These are phyloP conservation scores for Proteles cristata DNA, from an alignment of 2,113 vertebrate species.

Conservation along the genomic window DNA sequence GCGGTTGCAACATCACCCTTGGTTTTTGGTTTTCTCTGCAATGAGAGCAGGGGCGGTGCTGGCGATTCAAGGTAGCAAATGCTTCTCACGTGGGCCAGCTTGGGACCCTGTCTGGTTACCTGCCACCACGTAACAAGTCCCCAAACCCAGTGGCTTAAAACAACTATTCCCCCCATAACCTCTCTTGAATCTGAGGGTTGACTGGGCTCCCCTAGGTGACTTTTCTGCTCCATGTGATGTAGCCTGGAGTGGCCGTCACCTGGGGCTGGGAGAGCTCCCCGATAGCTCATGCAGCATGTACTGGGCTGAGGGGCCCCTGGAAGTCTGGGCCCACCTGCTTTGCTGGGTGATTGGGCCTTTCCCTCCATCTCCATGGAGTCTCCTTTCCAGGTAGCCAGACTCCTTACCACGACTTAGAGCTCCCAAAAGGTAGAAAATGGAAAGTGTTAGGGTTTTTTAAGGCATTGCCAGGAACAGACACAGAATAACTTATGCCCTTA, in stretches of 20 bases:
- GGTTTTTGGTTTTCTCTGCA: neutral
- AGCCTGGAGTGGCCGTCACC: neutral
- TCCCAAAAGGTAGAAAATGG: neutral
- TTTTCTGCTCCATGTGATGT: neutral
- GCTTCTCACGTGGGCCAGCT: neutral
- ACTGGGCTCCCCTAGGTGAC: neutral
- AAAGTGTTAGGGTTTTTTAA: neutral
- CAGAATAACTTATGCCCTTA: neutral
- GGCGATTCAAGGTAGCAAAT: neutral
- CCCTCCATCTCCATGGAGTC: neutral
- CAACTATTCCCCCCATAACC: accelerated
- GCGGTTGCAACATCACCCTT: neutral
- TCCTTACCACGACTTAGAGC: neutral
- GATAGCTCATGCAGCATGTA: accelerated
- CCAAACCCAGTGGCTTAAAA: neutral
- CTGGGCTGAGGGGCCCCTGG: no score
- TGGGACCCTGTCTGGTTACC: neutral
- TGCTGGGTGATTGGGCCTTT: neutral
- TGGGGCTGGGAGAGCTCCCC: neutral
- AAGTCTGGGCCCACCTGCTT: neutral
- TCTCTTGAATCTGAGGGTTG: neutral
- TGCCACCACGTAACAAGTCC: neutral
- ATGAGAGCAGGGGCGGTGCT: neutral
- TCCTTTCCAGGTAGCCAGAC: neutral
- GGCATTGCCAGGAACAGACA: neutral